Conservation (phyloP, 2,888 invertebrate genomes). For the Pterostichus madidus region DNA sequence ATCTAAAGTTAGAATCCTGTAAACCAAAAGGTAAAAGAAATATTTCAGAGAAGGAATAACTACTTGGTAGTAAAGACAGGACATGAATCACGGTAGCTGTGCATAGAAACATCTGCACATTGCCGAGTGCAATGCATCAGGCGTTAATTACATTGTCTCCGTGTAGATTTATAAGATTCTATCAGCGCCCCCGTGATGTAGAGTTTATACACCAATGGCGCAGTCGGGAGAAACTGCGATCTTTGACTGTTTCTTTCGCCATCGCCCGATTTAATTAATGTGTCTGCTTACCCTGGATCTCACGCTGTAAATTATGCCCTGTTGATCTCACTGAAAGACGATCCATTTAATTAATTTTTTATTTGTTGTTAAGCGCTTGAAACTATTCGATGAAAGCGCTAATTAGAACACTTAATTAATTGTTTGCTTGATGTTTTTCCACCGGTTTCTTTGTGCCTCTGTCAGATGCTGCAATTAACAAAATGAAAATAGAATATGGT, state of each 20-base stretch:
- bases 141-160: slow-evolving; percentile 43
- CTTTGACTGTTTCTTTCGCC: slow-evolving; percentile 20
- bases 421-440: slow-evolving; percentile 48
- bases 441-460: slow-evolving; percentile 16
- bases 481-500: slow-evolving; percentile 42
- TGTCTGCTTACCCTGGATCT: slow-evolving; percentile 32
- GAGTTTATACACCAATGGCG: slow-evolving; percentile 12
- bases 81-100: slow-evolving; percentile 1
- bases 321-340: slow-evolving; percentile 36
- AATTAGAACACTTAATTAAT: slow-evolving; percentile 61
- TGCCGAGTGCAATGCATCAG: neutral
- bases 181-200: slow-evolving; percentile 13
- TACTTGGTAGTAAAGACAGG: neutral
- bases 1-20: too few relatives aligned
- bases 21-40: too few relatives aligned
- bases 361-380: slow-evolving; percentile 54
- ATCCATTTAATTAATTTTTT: slow-evolving; percentile 45
- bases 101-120: slow-evolving; percentile 3
- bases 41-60: too few relatives aligned
- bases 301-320: slow-evolving; percentile 40
- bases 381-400: slow-evolving; percentile 43
- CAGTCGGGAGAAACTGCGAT: neutral
- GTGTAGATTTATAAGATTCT: slow-evolving; percentile 28
- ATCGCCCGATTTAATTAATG: slow-evolving; percentile 40
- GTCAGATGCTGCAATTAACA: slow-evolving; percentile 42